These are phyloP conservation scores for Perccottus glenii DNA, from an alignment of 2,113 vertebrate species.

Conservation along the genomic window DNA sequence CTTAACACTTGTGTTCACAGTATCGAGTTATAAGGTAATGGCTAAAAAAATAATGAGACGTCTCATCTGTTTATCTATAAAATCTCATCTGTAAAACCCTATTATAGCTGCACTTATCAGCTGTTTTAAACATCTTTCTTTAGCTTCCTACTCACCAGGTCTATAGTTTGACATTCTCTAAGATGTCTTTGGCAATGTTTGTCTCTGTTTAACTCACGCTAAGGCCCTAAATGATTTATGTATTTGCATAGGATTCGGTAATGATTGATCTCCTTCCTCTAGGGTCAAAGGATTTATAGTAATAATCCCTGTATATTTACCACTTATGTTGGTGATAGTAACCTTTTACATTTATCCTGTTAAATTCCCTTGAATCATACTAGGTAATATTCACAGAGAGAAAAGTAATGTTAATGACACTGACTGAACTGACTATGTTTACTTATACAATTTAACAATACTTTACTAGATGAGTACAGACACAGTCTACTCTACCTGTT, in stretches of 20 bases:
- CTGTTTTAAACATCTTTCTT: neutral
- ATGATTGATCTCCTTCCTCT: neutral
- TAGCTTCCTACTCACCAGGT: neutral
- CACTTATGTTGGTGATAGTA: too few relatives aligned
- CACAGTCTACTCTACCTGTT: constrained; percentile 17
- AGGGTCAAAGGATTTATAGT: neutral
- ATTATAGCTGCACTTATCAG: too few relatives aligned
- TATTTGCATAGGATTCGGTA: neutral
- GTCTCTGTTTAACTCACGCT: neutral
- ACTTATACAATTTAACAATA: too few relatives aligned
- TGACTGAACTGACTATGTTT: too few relatives aligned
- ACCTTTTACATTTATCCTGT: too few relatives aligned
- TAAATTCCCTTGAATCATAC: too few relatives aligned
- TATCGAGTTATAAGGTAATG: too few relatives aligned
- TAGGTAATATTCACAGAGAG: too few relatives aligned
- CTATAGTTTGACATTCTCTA: neutral
- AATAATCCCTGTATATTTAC: neutral
- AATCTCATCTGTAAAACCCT: too few relatives aligned
- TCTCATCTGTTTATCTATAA: too few relatives aligned
- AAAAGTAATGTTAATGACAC: too few relatives aligned
- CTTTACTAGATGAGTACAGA: too few relatives aligned
- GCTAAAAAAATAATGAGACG: neutral
- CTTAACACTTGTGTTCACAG: neutral
- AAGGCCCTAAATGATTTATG: neutral
- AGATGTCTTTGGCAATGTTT: neutral